These are phyloP conservation scores for Trachymyrmex septentrionalis DNA, from an alignment of 1,140 invertebrate species.

Conservation along the genomic window DNA sequence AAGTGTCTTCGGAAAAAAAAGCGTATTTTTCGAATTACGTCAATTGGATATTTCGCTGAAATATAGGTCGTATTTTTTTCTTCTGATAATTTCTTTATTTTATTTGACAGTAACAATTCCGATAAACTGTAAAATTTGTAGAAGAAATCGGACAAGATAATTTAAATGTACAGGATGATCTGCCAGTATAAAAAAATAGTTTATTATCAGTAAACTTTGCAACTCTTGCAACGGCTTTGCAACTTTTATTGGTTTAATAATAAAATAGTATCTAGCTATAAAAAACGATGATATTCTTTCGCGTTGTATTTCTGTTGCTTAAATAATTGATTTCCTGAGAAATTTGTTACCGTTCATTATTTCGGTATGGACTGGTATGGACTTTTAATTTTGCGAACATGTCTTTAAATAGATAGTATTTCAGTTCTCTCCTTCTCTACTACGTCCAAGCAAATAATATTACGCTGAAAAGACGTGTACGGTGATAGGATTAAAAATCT, in stretches of 20 bases:
- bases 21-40: slow-evolving; percentile 25
- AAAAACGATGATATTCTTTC: slow-evolving; percentile 15
- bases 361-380: background rate
- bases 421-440: background rate
- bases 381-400: slow-evolving; percentile 21
- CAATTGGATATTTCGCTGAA: background rate
- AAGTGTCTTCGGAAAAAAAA: slow-evolving; percentile 21
- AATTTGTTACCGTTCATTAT: slow-evolving; percentile 30
- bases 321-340: slow-evolving; percentile 47
- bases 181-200: background rate
- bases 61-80: slow-evolving; percentile 1
- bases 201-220: background rate
- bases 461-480: background rate
- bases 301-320: slow-evolving; percentile 44
- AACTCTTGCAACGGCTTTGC: background rate
- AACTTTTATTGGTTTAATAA: background rate
- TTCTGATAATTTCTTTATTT: background rate
- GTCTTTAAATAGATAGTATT: slow-evolving; percentile 9
- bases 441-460: background rate
- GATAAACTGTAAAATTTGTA: background rate
- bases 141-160: background rate
- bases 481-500: slow-evolving; percentile 15
- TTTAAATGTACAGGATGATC: background rate
- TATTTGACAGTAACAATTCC: background rate
- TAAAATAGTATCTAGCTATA: background rate